phyloP scores from a whole-genome alignment of 2,113 vertebrate genomes.

The Prinia subflava region DNA sequence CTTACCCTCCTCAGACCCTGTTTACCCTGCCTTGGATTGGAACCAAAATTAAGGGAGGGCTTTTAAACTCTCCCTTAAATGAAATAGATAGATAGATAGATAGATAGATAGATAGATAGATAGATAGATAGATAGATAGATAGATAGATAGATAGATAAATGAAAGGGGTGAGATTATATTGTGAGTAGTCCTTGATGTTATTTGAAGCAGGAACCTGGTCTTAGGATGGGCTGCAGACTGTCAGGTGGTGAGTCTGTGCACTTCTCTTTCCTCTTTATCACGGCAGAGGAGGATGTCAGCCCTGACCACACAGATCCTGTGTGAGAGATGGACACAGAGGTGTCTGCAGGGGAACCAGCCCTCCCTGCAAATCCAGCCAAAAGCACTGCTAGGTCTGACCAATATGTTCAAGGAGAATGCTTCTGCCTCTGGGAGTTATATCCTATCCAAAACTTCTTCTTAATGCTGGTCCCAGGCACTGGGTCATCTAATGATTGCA shows the following conservation, averaged over 20 bases:
- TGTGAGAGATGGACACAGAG: background rate
- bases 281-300: background rate
- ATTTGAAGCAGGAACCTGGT: background rate
- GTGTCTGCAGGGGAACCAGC: background rate
- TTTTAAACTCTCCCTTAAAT: background rate
- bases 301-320: accelerated
- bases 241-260: background rate
- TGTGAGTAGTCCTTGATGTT: background rate
- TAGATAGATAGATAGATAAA: background rate
- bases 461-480: background rate
- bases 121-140: too few species aligned
- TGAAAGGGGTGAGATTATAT: background rate
- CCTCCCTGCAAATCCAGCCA: background rate
- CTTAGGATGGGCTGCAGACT: background rate
- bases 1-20: background rate
- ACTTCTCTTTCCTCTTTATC: background rate
- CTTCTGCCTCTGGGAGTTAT: background rate
- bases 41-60: background rate
- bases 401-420: accelerated
- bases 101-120: too few species aligned
- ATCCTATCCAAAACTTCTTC: background rate
- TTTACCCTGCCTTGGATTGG: background rate
- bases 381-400: background rate
- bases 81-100: too few species aligned
- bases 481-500: background rate